Percentiles rank a stretch among this genome's conserved stretches.
phyloP scores from a whole-genome alignment of 2,113 vertebrate genomes.

The Eulacestoma nigropectus region DNA sequence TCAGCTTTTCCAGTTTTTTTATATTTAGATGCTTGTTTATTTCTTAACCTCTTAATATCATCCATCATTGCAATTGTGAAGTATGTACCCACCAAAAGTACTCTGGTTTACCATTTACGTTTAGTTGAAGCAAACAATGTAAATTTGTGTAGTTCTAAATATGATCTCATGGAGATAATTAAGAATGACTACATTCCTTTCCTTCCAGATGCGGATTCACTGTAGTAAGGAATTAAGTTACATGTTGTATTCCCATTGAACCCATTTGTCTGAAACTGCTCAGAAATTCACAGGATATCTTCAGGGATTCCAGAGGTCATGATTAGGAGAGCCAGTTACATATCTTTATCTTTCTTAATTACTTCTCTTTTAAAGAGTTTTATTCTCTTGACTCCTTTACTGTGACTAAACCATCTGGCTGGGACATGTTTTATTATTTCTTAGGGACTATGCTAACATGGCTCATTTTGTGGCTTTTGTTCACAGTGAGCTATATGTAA shows the following conservation, averaged over 20 bases:
- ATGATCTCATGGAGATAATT: not conserved
- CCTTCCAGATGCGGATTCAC: not conserved
- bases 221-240: not conserved
- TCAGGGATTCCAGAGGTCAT: constrained; percentile 4
- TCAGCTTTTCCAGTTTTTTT: not conserved
- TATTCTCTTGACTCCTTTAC: constrained; percentile 27
- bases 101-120: not conserved
- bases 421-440: constrained; percentile 32
- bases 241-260: not conserved
- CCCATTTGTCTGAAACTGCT: not conserved
- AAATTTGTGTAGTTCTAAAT: not conserved
- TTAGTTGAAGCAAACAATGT: not conserved
- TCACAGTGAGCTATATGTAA: not conserved
- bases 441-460: not conserved
- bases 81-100: not conserved
- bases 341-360: constrained; percentile 16
- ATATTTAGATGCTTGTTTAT: not conserved
- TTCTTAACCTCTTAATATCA: not conserved
- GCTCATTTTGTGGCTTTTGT: not conserved
- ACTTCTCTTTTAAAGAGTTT: not conserved
- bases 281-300: not conserved
- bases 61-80: not conserved
- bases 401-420: constrained; percentile 33
- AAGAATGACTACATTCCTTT: not conserved
- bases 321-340: not conserved